Percentiles rank a stretch among this genome's conserved stretches.
Conservation (phyloP, 1,140 invertebrate species). For the Probaryconus sp. region DNA sequence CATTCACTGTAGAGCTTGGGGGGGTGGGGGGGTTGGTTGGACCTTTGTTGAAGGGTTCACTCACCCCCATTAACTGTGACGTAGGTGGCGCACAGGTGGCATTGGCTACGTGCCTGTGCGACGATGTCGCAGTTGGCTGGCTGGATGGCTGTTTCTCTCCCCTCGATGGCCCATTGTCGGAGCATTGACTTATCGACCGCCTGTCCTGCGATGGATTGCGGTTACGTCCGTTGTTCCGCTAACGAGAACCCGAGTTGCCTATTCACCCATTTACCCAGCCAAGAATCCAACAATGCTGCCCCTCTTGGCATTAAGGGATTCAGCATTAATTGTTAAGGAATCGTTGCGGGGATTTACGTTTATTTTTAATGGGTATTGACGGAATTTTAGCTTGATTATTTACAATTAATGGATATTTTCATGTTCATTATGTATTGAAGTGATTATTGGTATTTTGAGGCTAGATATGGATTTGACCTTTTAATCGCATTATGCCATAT, state of each 20-base stretch:
- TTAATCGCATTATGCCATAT: too few species aligned
- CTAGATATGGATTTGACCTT: too few species aligned
- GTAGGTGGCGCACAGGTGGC: constrained; percentile 37
- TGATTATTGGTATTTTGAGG: too few species aligned
- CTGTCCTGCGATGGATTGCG: constrained; percentile 68
- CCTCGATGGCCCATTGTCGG: constrained; percentile 68
- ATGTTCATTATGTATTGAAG: too few species aligned
- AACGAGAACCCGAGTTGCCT: constrained; percentile 62
- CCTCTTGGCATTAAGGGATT: not conserved
- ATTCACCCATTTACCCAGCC: constrained; percentile 43
- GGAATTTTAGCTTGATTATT: too few species aligned
- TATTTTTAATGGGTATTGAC: too few species aligned
- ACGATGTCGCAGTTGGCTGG: constrained; percentile 56
- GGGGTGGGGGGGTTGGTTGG: too few species aligned
- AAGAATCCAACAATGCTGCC: constrained; percentile 22
- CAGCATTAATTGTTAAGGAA: too few species aligned
- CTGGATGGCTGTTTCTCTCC: constrained; percentile 57
- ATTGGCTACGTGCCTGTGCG: constrained; percentile 14
- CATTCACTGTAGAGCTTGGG: not conserved
- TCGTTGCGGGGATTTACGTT: too few species aligned
- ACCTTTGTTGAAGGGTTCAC: too few species aligned
- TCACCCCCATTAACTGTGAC: constrained; percentile 24
- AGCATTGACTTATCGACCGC: constrained; percentile 72
- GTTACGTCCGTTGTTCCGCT: constrained; percentile 72
- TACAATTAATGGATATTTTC: too few species aligned